Evolutionary conservation across 2,888 invertebrate genomes (phyloP), one percentile per base, ranked within the genome.

Genomic region (Lymantria monacha): DNA sequence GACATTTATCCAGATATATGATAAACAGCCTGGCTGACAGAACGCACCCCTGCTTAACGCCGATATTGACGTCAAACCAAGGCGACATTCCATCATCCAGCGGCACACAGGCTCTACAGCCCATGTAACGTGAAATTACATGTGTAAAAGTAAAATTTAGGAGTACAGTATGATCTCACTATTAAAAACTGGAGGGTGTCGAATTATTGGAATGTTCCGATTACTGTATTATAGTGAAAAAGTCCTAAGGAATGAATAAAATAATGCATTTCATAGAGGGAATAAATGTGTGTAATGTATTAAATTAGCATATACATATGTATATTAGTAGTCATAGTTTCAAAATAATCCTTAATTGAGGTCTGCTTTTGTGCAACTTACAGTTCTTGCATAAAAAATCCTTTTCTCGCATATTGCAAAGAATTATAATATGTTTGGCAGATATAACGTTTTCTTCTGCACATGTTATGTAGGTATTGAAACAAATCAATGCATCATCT

Each of bases 181-280:
- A 40, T 40, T 40, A 9, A 40, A 55, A 57, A 59, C 55, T 55
- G 46, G 55, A 54, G 52, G 50, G 57, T 55, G 56, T 54, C 54
- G 48, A 57, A 59, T 57, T 61, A 61, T 60, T 57, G 55, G 60
- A 64, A 61, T 61, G 53, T 58, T 61, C 49, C 55, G 55, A 61
- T 59, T 61, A 61, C 30, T 43, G 42, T 15, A 22, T 58, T 53
- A 53, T 53, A 57, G 22, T 38, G 54, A 61, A 52, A 55, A 51
- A 57, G 30, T 42, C 42, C 15, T 57, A 48, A 22, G 30, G 49
- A 57, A 51, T 42, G 9, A 56, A 60, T 54, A 53, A 58, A 58
- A 57, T 52, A 51, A 57, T 58, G 52, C 53, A 58, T 57, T 53
- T 57, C 44, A 50, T 57, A 53, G 49, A 57, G 36, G 13, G n/a